phyloP scores from a whole-genome alignment of 2,888 invertebrate species.

The Epinotia ramella region DNA sequence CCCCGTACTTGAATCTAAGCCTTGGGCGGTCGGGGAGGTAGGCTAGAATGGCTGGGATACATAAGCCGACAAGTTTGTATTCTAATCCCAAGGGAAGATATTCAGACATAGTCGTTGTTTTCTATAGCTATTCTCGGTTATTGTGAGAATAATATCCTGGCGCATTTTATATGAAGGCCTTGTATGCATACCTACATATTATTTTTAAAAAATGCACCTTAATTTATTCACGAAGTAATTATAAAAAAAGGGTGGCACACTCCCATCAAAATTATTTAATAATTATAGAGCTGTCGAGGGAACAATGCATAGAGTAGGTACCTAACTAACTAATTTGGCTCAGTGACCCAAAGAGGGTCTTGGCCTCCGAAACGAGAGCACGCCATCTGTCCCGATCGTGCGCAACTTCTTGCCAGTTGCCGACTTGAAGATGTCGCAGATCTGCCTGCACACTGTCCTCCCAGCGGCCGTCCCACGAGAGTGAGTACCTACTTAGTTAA shows the following conservation, averaged over 20 bases:
- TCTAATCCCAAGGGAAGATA: conserved; percentile 4
- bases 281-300: background rate
- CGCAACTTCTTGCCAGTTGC: too few species aligned
- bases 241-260: too few species aligned
- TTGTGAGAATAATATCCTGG: background rate
- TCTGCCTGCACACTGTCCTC: too few species aligned
- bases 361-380: too few species aligned
- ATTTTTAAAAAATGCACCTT: too few species aligned
- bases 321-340: too few species aligned
- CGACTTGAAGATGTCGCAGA: too few species aligned
- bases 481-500: background rate
- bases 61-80: conserved; percentile 7
- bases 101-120: background rate
- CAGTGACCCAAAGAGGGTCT: too few species aligned
- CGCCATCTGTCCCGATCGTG: too few species aligned
- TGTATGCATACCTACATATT: too few species aligned
- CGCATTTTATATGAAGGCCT: background rate
- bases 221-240: too few species aligned
- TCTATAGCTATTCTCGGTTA: background rate
- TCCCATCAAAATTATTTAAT: background rate
- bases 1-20: conserved; percentile 9
- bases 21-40: background rate
- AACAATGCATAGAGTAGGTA: background rate
- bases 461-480: too few species aligned
- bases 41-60: conserved; percentile 6